These are phyloP conservation scores for Cremastinae sp. DNA, from an alignment of 2,888 invertebrate species.

Conservation along the genomic window DNA sequence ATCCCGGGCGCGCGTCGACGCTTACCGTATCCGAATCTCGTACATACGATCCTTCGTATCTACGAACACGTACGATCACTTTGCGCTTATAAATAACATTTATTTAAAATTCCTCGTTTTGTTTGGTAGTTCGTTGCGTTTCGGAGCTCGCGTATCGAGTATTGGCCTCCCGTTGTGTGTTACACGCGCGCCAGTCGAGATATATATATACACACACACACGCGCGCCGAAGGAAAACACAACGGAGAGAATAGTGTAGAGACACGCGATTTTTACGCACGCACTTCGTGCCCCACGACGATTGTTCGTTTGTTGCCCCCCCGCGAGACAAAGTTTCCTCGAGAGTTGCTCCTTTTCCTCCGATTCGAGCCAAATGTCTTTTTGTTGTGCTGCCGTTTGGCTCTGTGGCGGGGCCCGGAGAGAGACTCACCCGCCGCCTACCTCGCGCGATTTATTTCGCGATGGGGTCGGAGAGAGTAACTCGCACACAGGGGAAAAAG, in stretches of 20 bases:
- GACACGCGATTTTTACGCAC: slow-evolving; percentile 55
- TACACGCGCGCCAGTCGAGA: background rate
- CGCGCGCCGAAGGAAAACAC: slow-evolving; percentile 25
- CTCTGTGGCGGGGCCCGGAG: slow-evolving; percentile 29
- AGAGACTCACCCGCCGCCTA: slow-evolving; percentile 52
- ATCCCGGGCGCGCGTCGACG: slow-evolving; percentile 50
- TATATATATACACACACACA: slow-evolving; percentile 19
- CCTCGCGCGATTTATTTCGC: slow-evolving; percentile 60
- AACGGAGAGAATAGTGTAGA: slow-evolving; percentile 20
- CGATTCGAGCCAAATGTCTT: background rate
- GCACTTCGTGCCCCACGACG: slow-evolving; percentile 42
- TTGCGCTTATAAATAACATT: background rate
- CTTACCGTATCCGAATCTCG: slow-evolving; percentile 19
- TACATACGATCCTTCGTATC: slow-evolving; percentile 20
- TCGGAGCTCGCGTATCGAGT: background rate
- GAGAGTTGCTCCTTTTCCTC: slow-evolving; percentile 23
- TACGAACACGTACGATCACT: background rate
- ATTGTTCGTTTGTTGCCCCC: slow-evolving; percentile 30
- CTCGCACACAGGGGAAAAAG: slow-evolving; percentile 55
- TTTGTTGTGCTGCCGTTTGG: slow-evolving; percentile 23
- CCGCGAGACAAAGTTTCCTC: slow-evolving; percentile 22
- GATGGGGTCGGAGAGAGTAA: slow-evolving; percentile 56
- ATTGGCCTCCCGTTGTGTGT: background rate
- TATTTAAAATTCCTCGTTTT: slow-evolving; percentile 21
- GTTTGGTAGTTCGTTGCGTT: slow-evolving; percentile 29